These are phyloP conservation scores for Euglossa dilemma DNA, from an alignment of 1,140 invertebrate species.

Conservation along the genomic window DNA sequence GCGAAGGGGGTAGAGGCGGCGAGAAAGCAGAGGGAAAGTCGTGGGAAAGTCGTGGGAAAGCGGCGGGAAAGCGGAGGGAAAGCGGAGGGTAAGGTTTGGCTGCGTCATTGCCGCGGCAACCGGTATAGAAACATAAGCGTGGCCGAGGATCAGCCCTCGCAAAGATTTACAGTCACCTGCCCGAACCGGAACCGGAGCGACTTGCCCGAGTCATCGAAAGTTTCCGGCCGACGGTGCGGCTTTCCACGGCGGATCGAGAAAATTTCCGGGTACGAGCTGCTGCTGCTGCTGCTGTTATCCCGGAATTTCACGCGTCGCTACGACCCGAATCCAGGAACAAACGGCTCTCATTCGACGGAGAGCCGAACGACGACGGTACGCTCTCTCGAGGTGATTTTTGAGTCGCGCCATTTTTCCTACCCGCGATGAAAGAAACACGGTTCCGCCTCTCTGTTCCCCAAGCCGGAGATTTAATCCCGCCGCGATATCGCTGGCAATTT, in stretches of 20 bases:
- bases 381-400: background rate
- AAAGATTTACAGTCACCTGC: constrained; percentile 25
- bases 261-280: background rate
- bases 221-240: constrained; percentile 19
- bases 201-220: constrained; percentile 14
- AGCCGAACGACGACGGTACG: too few species aligned
- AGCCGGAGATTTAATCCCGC: background rate
- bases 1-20: background rate
- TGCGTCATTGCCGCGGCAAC: constrained; percentile 50
- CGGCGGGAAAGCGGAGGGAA: background rate
- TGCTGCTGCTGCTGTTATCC: background rate
- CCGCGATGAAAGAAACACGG: background rate
- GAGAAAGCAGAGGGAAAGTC: background rate
- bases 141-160: constrained; percentile 4
- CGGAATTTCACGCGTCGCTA: background rate
- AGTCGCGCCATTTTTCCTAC: background rate
- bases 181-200: background rate
- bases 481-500: background rate
- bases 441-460: background rate
- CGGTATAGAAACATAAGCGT: constrained; percentile 31
- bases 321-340: background rate
- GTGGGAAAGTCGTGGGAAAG: background rate
- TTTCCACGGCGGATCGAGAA: background rate
- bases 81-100: constrained; percentile 18
- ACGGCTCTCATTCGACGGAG: too few species aligned